phyloP scores from a whole-genome alignment of 2,113 vertebrate species.

The Nycticryphes semicollaris region DNA sequence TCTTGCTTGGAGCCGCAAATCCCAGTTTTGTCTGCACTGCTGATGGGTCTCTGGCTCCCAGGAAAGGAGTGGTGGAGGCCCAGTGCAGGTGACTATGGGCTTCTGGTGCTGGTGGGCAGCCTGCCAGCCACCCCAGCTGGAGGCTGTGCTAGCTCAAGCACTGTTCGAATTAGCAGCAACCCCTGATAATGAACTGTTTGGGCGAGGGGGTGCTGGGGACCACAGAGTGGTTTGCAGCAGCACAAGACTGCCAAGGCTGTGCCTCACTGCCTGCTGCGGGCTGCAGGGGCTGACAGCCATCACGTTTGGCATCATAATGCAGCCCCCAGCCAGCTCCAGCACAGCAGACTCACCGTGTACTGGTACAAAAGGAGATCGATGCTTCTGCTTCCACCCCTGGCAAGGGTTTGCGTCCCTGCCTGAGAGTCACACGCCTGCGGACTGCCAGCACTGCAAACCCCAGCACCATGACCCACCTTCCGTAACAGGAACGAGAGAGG shows the following conservation, averaged over 20 bases:
- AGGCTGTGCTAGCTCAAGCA: not conserved
- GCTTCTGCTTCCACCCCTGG: not conserved
- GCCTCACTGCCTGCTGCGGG: not conserved
- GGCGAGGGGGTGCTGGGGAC: not conserved
- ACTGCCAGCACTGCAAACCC: not conserved
- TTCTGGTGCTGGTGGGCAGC: not conserved
- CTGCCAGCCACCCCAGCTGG: constrained; percentile 1
- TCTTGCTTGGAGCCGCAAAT: not conserved
- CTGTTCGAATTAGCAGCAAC: not conserved
- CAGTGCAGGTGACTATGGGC: not conserved
- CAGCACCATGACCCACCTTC: accelerated
- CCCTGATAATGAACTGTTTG: not conserved
- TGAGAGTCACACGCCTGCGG: not conserved
- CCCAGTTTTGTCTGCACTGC: not conserved
- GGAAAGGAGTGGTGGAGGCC: not conserved
- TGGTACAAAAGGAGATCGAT: not conserved
- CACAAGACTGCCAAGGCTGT: not conserved
- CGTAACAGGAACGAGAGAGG: not conserved
- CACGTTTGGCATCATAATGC: accelerated
- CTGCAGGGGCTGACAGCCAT: not conserved
- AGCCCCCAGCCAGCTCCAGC: not conserved
- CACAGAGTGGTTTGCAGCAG: not conserved
- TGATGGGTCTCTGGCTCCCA: not conserved
- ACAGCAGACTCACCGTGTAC: not conserved
- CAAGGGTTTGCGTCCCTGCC: not conserved